A percentile compares a stretch with the other conserved stretches of the same genome.
phyloP scores from a whole-genome alignment of 2,888 invertebrate genomes.

The Eumerus sabulonum region DNA sequence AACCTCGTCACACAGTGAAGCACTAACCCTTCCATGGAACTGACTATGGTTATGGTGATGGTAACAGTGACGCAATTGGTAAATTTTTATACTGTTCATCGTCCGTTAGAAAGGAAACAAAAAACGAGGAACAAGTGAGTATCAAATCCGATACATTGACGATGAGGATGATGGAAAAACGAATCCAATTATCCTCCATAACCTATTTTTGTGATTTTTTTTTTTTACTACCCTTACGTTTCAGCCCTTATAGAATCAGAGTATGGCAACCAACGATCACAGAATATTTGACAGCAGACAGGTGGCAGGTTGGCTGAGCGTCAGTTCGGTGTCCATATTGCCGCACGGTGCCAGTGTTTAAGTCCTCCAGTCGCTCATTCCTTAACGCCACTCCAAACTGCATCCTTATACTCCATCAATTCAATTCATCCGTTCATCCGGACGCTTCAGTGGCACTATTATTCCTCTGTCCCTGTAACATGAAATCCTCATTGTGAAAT shows the following conservation, averaged over 20 bases:
- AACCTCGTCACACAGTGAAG: slow-evolving; percentile 1
- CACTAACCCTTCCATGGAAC: slow-evolving; percentile 17
- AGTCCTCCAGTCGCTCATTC: slow-evolving; percentile 1
- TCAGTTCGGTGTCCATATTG: slow-evolving; percentile 22
- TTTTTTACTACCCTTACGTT: slow-evolving; percentile 1
- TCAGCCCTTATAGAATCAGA: slow-evolving; percentile 12
- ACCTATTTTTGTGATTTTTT: slow-evolving; percentile 44
- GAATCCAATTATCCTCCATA: slow-evolving; percentile 59
- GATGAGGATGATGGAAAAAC: slow-evolving; percentile 58
- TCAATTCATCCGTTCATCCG: slow-evolving; percentile 56
- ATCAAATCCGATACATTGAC: slow-evolving; percentile 54
- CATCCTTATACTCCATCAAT: slow-evolving; percentile 62
- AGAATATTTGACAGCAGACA: slow-evolving; percentile 64
- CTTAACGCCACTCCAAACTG: slow-evolving; percentile 27
- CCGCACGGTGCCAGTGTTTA: slow-evolving; percentile 5
- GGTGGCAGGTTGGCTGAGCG: slow-evolving; percentile 52
- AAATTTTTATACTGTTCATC: slow-evolving; percentile 27
- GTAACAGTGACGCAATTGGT: slow-evolving; percentile 3
- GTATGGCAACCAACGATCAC: slow-evolving; percentile 58
- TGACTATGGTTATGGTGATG: background rate
- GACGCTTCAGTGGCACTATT: slow-evolving; percentile 58
- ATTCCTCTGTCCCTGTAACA: slow-evolving; percentile 48
- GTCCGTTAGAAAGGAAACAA: background rate
- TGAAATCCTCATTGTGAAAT: slow-evolving; percentile 46
- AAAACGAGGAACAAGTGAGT: slow-evolving; percentile 13